Evolutionary conservation across 2,113 vertebrate species (phyloP), one percentile per base, ranked within the genome.

Genomic region (Apodemus speciosus): DNA sequence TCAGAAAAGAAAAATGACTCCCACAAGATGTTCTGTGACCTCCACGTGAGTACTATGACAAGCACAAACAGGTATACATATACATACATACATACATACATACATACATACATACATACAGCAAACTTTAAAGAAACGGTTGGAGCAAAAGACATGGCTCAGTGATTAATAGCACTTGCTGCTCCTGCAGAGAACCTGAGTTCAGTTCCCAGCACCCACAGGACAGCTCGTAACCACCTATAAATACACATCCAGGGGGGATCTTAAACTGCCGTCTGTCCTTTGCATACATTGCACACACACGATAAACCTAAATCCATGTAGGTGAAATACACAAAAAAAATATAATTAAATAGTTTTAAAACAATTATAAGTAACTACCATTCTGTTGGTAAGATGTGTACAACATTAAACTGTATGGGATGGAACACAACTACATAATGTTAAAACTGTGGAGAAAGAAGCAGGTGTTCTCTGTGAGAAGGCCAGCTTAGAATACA

Each of bases 361-460:
- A 53, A 49, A 84, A 91, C 13, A 60, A 84, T 40, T 38, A 68
- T 38, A 85, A 81, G 80, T 38, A 80, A 92, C 73, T 84, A 92
- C 73, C 84, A 85, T 66, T 73, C 13, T 88, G 35, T 81, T 90
- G 77, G 21, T 66, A 88, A 90, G 35, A 13, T 21, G 32, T 16
- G 32, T 71, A 75, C 60, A 89, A 46, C 11, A 80, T 15, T 15
- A 58, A 81, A 23, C 35, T 60, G 21, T n/a, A 38, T 56, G 35
- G 16, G 76, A 20, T 76, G 27, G 15, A 51, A 76, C 46, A 51
- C 27, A 76, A 32, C 6, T 30, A 76, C 73, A 51, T 3, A 8
- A 30, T 4, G 27, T 49, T 6, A 32, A 30, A 30, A 32, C 73
- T 76, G 14, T 51, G 13, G 73, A 51, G 73, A 20, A 35, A 80